Base-by-base conservation (phyloP, 2,113 vertebrate genomes). In the Morone saxatilis region DNA sequence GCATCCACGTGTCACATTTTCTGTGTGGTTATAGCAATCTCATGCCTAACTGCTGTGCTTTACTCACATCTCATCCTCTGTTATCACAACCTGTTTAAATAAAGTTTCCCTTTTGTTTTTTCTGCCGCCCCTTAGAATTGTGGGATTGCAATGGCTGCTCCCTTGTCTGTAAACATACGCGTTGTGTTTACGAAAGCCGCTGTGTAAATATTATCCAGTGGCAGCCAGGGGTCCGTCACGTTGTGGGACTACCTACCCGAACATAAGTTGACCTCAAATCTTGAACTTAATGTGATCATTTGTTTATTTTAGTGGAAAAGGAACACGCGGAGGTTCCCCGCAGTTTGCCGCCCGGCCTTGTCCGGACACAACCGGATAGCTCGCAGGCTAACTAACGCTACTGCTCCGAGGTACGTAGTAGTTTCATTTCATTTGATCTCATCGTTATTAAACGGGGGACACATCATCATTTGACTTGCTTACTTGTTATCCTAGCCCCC, bases 101-200 rank as follows among this genome's bases (percentile, higher is more conserved):
- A 91, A 92, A 94, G 87, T 76, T 91, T 68, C 4, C 0, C 0
- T 1, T 2, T 0, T 19, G 45, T 20, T 59, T 31, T 22, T 14
- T 13, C 12, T 20, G 5, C 31, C n/a, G 5, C 45, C 0, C 25
- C 13, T 7, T 4, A 43, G 93, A n/a, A 92, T 92, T 92, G 45
- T 94, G 94, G 93, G 94, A 92, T 85, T 66, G 91, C 79, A 94
- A 96, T 96, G 95, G 94, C 94, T 73, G 82, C 93, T 43, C 71
- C 22, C 89, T 68, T 56, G 7, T 54, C 62, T 87, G 88, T 90
- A 93, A 94, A 94, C 91, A 93, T 69, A 82, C 22, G 80, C 91
- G 80, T 87, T 74, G 67, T 63, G 17, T 80, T 74, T 84, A 86
- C 75, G 78, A 88, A 79, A 69, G 7, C 45, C 8, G 13, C 47